Conservation (phyloP, 2,888 invertebrate species). For the Phaonia tiefii region DNA sequence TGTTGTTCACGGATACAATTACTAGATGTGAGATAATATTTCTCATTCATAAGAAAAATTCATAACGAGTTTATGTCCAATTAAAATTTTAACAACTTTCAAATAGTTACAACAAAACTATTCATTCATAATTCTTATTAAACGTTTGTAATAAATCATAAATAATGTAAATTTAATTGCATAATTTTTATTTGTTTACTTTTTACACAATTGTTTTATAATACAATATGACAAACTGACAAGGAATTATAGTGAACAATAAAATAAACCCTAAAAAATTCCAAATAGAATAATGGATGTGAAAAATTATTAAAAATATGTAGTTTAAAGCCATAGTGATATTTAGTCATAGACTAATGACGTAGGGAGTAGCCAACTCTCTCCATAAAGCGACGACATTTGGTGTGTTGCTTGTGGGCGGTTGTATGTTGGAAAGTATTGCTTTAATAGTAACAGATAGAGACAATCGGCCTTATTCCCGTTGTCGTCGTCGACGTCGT, state of each 20-base stretch:
- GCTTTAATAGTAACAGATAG: too few relatives aligned
- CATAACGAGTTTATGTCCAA: constrained; percentile 19
- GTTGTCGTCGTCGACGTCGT: too few relatives aligned
- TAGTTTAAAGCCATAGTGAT: too few relatives aligned
- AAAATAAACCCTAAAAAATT: background rate
- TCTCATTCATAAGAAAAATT: too few relatives aligned
- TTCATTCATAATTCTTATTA: background rate
- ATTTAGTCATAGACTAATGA: too few relatives aligned
- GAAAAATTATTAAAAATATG: background rate
- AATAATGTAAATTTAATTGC: background rate
- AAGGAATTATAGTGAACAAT: background rate
- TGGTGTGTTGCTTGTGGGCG: background rate
- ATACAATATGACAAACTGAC: too few relatives aligned
- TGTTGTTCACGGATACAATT: too few relatives aligned
- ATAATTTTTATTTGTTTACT: background rate
- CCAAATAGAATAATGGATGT: background rate
- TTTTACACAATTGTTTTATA: background rate
- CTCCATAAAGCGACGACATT: background rate
- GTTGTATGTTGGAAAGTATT: too few relatives aligned
- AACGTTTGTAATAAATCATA: background rate
- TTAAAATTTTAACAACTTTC: constrained; percentile 9
- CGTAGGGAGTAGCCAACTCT: too few relatives aligned
- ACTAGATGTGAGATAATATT: too few relatives aligned
- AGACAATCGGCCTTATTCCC: too few relatives aligned
- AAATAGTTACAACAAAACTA: background rate